Evolutionary conservation across 2,888 invertebrate species (phyloP).

Genomic region (Oxyteleia sp.): DNA sequence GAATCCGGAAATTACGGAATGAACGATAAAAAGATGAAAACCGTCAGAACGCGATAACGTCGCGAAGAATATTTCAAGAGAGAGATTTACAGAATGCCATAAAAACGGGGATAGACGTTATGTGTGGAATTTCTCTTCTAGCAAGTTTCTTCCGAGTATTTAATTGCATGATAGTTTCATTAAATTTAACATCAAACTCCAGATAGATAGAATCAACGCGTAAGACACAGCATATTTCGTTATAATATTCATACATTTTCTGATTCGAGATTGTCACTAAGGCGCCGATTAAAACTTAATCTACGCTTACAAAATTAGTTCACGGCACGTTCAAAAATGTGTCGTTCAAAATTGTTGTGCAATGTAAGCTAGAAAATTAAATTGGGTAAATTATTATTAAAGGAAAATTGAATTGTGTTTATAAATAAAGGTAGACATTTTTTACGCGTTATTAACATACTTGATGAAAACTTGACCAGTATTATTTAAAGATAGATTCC

Average conservation of each 20-base stretch:
- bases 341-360: background rate
- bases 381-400: too few relatives aligned
- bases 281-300: conserved; percentile 34
- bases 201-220: conserved; percentile 32
- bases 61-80: conserved; percentile 70
- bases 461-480: too few relatives aligned
- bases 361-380: too few relatives aligned
- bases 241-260: conserved; percentile 23
- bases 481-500: too few relatives aligned
- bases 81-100: conserved; percentile 65
- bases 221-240: conserved; percentile 15
- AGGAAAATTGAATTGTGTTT: too few relatives aligned
- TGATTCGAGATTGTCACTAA: conserved; percentile 21
- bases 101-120: conserved; percentile 60
- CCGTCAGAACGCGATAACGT: conserved; percentile 69
- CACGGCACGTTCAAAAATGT: background rate
- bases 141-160: conserved; percentile 54
- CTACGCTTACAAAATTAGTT: background rate
- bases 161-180: conserved; percentile 61
- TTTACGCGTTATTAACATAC: too few relatives aligned
- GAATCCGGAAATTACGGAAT: conserved; percentile 72
- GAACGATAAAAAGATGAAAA: conserved; percentile 74
- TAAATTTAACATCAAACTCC: conserved; percentile 45
- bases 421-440: too few relatives aligned
- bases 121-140: conserved; percentile 51